Conservation (phyloP, 2,797 vertebrate species). For the Anguilla anguilla region DNA sequence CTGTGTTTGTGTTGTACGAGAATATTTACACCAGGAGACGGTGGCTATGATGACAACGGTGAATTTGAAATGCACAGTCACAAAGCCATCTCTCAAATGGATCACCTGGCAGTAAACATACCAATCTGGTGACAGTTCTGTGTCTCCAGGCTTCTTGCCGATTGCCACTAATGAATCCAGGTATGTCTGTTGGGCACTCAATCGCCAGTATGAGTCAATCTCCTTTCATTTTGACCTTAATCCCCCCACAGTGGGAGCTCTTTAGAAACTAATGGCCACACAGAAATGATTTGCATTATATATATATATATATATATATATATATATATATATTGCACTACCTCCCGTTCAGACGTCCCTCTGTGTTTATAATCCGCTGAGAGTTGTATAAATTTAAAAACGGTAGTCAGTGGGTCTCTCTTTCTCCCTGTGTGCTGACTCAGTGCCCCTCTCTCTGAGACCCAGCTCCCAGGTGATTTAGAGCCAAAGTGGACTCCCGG, state of each 20-base stretch:
- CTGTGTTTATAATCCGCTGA: conserved; percentile 10
- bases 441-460: conserved; percentile 12
- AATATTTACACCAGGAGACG: not conserved
- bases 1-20: too few species aligned
- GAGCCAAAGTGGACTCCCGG: not conserved
- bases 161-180: not conserved
- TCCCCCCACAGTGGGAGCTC: not conserved
- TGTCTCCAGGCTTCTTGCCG: not conserved
- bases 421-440: not conserved
- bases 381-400: conserved; percentile 10
- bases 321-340: not conserved
- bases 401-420: not conserved
- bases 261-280: not conserved
- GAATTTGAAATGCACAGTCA: not conserved
- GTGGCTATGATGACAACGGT: not conserved
- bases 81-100: not conserved
- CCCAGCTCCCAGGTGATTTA: conserved; percentile 1
- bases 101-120: not conserved
- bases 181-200: not conserved
- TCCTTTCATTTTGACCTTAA: not conserved
- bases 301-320: not conserved
- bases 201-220: not conserved
- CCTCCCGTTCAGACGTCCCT: not conserved
- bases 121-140: not conserved
- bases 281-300: not conserved